Evolutionary conservation across 2,797 vertebrate species (phyloP).

Genomic region (Pelochelys cantorii): DNA sequence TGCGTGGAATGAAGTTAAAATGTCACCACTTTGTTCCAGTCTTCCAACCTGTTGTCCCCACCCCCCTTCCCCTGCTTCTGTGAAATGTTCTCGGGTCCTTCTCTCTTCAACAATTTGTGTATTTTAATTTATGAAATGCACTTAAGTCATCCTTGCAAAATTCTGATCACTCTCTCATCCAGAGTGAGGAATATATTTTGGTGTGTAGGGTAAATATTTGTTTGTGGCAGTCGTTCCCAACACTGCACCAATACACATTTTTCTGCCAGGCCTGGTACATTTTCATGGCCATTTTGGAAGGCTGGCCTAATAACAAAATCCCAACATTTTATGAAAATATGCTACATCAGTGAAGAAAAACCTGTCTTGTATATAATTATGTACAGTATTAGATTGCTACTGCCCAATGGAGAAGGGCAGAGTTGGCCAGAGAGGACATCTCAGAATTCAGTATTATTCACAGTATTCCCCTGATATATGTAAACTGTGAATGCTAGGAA

Average conservation of each 20-base stretch:
- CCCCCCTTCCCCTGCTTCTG: neutral
- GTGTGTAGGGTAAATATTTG: neutral
- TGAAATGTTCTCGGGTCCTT: neutral
- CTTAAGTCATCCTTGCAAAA: neutral
- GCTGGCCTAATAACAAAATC: neutral
- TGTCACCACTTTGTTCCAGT: neutral
- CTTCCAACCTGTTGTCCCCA: neutral
- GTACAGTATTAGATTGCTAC: neutral
- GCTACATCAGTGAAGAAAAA: neutral
- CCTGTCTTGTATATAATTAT: neutral
- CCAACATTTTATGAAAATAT: neutral
- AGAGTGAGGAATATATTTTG: neutral
- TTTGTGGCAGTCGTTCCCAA: neutral
- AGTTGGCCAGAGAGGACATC: neutral
- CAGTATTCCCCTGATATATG: neutral
- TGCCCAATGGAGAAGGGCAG: neutral
- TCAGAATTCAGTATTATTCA: neutral
- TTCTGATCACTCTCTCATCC: neutral
- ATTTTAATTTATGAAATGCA: neutral
- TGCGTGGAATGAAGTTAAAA: constrained; percentile 19
- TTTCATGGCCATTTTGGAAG: neutral
- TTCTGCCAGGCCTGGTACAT: neutral
- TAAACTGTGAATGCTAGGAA: neutral
- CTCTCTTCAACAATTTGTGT: neutral
- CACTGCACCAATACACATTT: neutral